Percentiles rank a stretch among this genome's conserved stretches.
These are phyloP conservation scores for Callipepla squamata DNA, from an alignment of 2,113 vertebrate species.

Conservation along the genomic window DNA sequence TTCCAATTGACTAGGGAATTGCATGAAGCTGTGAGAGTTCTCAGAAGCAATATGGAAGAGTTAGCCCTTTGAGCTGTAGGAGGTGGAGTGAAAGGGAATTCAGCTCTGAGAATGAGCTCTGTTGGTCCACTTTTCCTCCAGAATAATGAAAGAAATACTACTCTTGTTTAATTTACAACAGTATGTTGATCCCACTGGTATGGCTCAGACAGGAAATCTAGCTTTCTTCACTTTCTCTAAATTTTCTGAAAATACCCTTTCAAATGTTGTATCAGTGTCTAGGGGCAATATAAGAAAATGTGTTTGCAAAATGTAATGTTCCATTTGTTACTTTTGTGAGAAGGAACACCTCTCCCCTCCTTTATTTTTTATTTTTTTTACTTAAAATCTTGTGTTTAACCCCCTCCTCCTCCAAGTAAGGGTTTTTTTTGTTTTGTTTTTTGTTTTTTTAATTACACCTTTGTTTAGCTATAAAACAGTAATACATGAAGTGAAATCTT, in stretches of 20 bases:
- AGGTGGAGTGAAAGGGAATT: background rate
- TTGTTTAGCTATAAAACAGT: background rate
- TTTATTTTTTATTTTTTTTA: too few species aligned
- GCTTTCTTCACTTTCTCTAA: background rate
- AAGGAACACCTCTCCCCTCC: too few species aligned
- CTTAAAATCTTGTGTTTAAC: background rate
- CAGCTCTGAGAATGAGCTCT: background rate
- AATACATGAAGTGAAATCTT: background rate
- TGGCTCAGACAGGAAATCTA: background rate
- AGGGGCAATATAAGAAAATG: background rate
- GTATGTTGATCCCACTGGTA: background rate
- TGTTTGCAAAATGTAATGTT: background rate
- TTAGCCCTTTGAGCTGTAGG: background rate
- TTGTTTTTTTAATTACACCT: background rate
- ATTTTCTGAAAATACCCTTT: background rate
- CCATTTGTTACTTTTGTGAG: background rate
- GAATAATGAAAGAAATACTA: background rate
- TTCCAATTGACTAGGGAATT: background rate
- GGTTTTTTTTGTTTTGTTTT: background rate
- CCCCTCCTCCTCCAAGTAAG: background rate
- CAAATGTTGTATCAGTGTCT: too few species aligned
- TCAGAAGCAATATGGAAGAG: background rate
- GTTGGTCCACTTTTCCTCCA: background rate
- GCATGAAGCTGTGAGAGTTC: background rate
- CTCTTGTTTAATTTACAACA: background rate